Evolutionary conservation across 2,888 invertebrate species (phyloP), one percentile per base, ranked within the genome.

Genomic region (Spicauda simplicius): DNA sequence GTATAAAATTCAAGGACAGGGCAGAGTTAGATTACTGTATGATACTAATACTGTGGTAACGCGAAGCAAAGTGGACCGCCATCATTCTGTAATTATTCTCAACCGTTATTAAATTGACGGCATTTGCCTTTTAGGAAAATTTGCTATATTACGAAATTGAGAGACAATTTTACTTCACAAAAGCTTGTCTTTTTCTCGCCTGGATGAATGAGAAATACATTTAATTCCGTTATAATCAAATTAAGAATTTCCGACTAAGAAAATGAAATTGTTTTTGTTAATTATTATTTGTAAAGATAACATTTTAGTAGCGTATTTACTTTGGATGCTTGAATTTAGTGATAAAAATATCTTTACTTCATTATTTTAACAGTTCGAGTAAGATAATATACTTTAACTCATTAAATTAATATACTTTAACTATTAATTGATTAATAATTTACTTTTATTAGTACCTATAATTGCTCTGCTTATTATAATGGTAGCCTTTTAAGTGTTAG

Each of bases 41-140:
- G n/a, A n/a, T n/a, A n/a, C n/a, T n/a, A n/a, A n/a, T n/a, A n/a
- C n/a, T n/a, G n/a, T n/a, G n/a, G n/a, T 25, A 25, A 25, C 59
- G 60, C 54, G 60, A 65, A 59, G 58, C 59, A 65, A 55, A 66
- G 66, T 66, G 66, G 66, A 66, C 66, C 66, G 60, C 66, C 41
- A 55, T 66, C 60, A 66, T 66, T 66, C 58, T 30, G 66, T 60
- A 66, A 66, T 66, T 66, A 66, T 66, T 55, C 60, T 37, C 59
- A 54, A 59, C 58, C 53, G 64, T 64, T 64, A 52, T 50, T 58
- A 58, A 48, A 48, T 48, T 48, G 25, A 58, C 12, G 52, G 57
- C 64, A n/a, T 58, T 65, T 52, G 58, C 20, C 25, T 65, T 58
- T 58, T 45, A 57, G 57, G 57, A 30, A 57, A 64, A 25, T 64